Evolutionary conservation across 2,888 invertebrate species (phyloP).

Genomic region (Palloptera scutellata): DNA sequence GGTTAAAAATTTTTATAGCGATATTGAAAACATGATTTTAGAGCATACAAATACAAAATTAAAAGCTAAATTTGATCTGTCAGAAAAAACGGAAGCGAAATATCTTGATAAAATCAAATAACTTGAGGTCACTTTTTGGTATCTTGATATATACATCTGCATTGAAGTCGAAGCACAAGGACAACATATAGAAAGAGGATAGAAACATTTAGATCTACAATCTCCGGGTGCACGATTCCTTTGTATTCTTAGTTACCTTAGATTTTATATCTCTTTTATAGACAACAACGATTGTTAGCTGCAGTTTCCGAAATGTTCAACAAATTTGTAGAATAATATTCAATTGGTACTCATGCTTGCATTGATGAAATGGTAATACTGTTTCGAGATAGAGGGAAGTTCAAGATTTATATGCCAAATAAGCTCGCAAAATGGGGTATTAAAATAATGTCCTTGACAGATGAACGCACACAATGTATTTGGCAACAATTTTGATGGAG

Average conservation of each 20-base stretch:
- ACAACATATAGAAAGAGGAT: constrained; percentile 38
- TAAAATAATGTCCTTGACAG: constrained; percentile 35
- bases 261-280: constrained; percentile 18
- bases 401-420: constrained; percentile 39
- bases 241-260: constrained; percentile 23
- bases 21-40: constrained; percentile 19
- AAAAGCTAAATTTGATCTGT: no score
- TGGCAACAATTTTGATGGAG: constrained; percentile 34
- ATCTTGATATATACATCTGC: constrained; percentile 36
- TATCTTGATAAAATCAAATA: constrained; percentile 22
- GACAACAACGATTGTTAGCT: constrained; percentile 31
- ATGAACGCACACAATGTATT: constrained; percentile 29
- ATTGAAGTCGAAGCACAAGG: constrained; percentile 38
- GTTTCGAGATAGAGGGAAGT: constrained; percentile 38
- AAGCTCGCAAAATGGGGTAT: constrained; percentile 40
- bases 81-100: constrained; percentile 18
- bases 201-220: constrained; percentile 34
- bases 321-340: constrained; percentile 33
- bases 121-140: constrained; percentile 35
- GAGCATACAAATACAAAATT: no score
- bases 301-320: constrained; percentile 29
- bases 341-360: constrained; percentile 33
- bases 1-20: constrained; percentile 9
- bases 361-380: constrained; percentile 38
- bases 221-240: constrained; percentile 22